Percentiles rank a stretch among this genome's conserved stretches.
Conservation (phyloP, 2,888 invertebrate genomes). For the Vannuccia rotundouncinata region DNA sequence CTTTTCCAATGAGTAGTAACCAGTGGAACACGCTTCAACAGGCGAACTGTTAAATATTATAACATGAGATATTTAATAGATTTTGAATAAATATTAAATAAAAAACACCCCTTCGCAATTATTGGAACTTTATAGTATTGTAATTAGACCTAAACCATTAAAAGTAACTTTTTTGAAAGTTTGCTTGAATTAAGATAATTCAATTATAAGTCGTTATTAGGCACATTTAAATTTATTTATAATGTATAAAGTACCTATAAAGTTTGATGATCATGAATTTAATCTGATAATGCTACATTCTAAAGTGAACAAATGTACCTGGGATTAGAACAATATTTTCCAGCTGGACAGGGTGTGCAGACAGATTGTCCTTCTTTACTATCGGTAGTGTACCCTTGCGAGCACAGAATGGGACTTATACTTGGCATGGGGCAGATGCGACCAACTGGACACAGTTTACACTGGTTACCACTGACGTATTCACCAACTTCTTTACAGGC, state of each 20-base stretch:
- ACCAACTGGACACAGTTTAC: neutral
- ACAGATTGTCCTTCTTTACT: conserved; percentile 44
- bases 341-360: conserved; percentile 49
- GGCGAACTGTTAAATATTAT: neutral
- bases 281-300: too few species aligned
- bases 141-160: too few species aligned
- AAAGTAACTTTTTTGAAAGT: too few species aligned
- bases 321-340: conserved; percentile 47
- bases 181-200: too few species aligned
- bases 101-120: too few species aligned
- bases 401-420: neutral
- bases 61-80: too few species aligned
- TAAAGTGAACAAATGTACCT: neutral
- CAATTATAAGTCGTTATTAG: too few species aligned
- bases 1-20: conserved; percentile 46
- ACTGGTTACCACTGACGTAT: neutral
- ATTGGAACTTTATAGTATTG: too few species aligned
- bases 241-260: too few species aligned
- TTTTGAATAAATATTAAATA: too few species aligned
- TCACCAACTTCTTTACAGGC: neutral
- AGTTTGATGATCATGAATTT: too few species aligned
- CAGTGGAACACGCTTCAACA: conserved; percentile 46
- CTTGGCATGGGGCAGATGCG: neutral
- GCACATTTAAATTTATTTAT: neutral
- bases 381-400: neutral